These are phyloP conservation scores for Drosophila santomea DNA, from an alignment of 1,140 invertebrate species.

Conservation along the genomic window DNA sequence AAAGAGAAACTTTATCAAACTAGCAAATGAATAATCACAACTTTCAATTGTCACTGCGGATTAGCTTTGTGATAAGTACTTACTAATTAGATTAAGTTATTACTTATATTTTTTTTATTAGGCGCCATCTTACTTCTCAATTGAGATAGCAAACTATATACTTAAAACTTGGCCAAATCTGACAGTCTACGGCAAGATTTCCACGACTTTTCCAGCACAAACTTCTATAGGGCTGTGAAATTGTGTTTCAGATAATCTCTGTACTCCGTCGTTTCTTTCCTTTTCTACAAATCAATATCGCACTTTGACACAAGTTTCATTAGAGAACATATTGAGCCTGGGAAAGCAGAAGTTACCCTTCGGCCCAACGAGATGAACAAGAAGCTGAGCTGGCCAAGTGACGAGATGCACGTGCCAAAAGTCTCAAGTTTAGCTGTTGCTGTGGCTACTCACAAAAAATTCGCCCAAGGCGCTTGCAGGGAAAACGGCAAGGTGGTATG, in stretches of 20 bases:
- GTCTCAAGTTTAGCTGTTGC: constrained; percentile 54
- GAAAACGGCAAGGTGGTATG: constrained; percentile 9
- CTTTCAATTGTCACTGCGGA: not conserved
- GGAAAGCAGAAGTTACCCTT: constrained; percentile 27
- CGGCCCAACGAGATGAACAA: constrained; percentile 7
- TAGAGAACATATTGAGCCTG: constrained; percentile 50
- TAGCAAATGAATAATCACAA: not conserved
- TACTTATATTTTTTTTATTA: too few relatives aligned
- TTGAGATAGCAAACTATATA: not conserved
- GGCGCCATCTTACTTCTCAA: too few relatives aligned
- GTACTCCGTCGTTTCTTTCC: not conserved
- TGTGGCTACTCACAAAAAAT: constrained; percentile 46
- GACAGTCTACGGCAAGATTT: not conserved
- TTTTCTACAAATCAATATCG: constrained; percentile 39
- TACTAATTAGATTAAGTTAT: too few relatives aligned
- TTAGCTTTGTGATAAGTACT: not conserved
- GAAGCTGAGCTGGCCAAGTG: constrained; percentile 1
- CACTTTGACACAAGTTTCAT: constrained; percentile 52
- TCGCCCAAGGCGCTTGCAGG: constrained; percentile 4
- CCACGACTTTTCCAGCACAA: not conserved
- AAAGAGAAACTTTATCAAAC: not conserved
- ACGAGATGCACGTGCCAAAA: constrained; percentile 49
- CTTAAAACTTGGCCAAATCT: not conserved
- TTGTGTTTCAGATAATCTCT: constrained; percentile 6
- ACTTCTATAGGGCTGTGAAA: not conserved